Evolutionary conservation across 2,888 invertebrate species (phyloP), one percentile per base, ranked within the genome.

Genomic region (Punctoribates punctum): DNA sequence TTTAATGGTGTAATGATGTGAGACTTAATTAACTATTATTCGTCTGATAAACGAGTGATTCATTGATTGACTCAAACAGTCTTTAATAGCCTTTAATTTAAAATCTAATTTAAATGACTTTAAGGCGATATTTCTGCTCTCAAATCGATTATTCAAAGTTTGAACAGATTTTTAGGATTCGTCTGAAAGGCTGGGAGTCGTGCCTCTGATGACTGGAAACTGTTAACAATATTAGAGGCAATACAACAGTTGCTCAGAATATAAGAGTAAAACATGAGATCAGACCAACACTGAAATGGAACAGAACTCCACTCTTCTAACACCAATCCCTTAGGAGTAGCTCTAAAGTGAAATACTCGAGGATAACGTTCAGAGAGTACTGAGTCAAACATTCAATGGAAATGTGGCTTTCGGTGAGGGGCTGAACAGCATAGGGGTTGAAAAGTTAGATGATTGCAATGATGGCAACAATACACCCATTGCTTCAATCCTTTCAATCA

Each of bases 351-450:
- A 54, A 54, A 54, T 17, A 11, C n/a, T 54, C 6, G 54, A 11
- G 17, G 9, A 60, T 23, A 2, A 4, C 11, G 48, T 48, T 11
- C 48, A 13, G 13, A 4, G 15, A 15, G 17, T 17, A 48, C 48
- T 48, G 13, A 48, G 17, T 3, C 29, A 65, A 34, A 5, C 11
- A 27, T 65, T 65, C 34, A 15, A 65, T 65, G 65, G 34, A 65
- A 65, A 65, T 65, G 65, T 65, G 65, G 65, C 65, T 65, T 65
- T 65, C 34, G 29, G 3, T 65, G 65, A 4, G 34, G 65, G 65
- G 34, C 6, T 34, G 4, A 65, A 57, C 25, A 57, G 9, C 13
- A 57, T 1, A 57, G 57, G 25, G 57, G 25, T 1, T 51, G 57
- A 46, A 57, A 27, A 65, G 34, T 6, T 29, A 15, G 34, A 65